Percentiles rank a stretch among this genome's conserved stretches.
Evolutionary conservation across 1,140 invertebrate genomes (phyloP).

Genomic region (Aphis gossypii): DNA sequence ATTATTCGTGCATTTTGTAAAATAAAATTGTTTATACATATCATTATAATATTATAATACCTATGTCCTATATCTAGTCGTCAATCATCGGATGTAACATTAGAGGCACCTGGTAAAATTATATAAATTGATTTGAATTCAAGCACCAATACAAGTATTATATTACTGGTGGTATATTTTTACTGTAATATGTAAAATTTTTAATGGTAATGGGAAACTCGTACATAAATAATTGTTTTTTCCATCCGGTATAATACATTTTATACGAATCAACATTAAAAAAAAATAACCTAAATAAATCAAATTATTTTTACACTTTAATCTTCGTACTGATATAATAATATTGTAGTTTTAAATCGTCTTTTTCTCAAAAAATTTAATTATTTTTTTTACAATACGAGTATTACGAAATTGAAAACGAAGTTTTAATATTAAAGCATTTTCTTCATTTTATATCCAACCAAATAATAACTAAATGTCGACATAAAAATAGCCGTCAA

Average conservation of each 20-base stretch:
- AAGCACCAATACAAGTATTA: neutral
- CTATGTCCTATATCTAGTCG: too few relatives aligned
- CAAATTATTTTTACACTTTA: neutral
- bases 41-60: neutral
- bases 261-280: neutral
- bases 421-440: neutral
- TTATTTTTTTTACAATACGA: neutral
- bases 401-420: neutral
- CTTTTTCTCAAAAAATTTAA: neutral
- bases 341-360: neutral
- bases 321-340: neutral
- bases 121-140: neutral
- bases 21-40: neutral
- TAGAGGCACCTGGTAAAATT: neutral
- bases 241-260: neutral
- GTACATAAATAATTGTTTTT: neutral
- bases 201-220: neutral
- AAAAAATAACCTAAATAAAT: conserved; percentile 7
- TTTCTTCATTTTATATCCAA: neutral
- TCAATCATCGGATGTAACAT: neutral
- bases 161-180: neutral
- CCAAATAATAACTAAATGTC: neutral
- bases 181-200: neutral
- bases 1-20: neutral
- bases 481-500: neutral